Percentiles rank a stretch among this genome's conserved stretches.
Conservation (phyloP, 2,113 vertebrate genomes). For the Spermophilus dauricus region DNA sequence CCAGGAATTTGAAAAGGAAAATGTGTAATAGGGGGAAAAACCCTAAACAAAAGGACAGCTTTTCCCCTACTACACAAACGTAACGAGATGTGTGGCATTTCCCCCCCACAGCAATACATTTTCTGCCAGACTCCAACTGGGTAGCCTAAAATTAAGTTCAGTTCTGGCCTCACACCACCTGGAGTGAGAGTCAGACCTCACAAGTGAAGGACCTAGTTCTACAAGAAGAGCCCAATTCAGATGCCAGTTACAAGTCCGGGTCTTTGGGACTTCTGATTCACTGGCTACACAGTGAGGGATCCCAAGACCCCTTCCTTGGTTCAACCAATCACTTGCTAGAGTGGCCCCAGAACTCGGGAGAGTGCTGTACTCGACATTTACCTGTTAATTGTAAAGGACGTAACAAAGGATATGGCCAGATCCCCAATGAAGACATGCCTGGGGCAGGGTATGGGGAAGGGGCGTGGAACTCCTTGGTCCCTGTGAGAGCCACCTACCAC, state of each 20-base stretch:
- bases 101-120: background rate
- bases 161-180: background rate
- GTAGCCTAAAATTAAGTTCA: background rate
- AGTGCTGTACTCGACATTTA: background rate
- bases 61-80: background rate
- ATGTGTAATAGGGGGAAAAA: background rate
- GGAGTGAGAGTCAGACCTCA: background rate
- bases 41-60: background rate
- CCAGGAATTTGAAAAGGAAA: background rate
- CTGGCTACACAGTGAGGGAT: background rate
- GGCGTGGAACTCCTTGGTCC: background rate
- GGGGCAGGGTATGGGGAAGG: background rate
- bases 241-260: background rate
- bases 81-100: accelerated
- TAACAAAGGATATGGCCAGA: background rate
- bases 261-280: background rate
- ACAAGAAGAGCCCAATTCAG: background rate
- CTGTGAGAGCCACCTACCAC: no score
- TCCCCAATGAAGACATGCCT: no score
- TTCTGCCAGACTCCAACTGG: background rate
- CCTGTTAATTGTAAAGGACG: background rate
- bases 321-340: background rate
- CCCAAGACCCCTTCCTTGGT: background rate
- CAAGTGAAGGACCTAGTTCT: background rate
- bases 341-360: background rate